Percentiles rank a stretch among this genome's conserved stretches.
Conservation (phyloP, 1,140 invertebrate genomes). For the Apis florea region DNA sequence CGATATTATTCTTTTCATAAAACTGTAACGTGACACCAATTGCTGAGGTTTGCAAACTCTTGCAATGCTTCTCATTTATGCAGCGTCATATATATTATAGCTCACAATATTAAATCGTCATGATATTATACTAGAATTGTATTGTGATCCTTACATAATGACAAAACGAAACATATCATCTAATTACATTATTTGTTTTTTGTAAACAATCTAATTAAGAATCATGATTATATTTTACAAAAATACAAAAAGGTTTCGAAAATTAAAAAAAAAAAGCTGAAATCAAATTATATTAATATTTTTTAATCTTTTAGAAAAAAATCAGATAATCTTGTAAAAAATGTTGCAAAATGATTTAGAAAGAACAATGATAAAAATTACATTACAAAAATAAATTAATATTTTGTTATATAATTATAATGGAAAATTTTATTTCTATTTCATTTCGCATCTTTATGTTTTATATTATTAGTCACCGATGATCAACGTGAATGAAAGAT, state of each 20-base stretch:
- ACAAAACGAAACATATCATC: constrained; percentile 37
- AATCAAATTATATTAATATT: background rate
- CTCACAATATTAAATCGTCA: constrained; percentile 56
- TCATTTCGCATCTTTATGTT: no score
- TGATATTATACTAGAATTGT: constrained; percentile 56
- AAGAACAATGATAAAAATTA: no score
- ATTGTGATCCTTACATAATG: constrained; percentile 66
- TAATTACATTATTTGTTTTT: constrained; percentile 65
- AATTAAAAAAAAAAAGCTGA: background rate
- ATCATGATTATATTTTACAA: background rate
- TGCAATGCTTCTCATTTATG: constrained; percentile 46
- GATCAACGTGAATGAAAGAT: background rate
- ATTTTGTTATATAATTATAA: no score
- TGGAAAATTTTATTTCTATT: no score
- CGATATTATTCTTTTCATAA: background rate
- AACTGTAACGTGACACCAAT: constrained; percentile 44
- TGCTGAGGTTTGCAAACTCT: constrained; percentile 33
- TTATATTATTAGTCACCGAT: no score
- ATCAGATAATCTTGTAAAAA: no score
- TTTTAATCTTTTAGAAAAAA: background rate
- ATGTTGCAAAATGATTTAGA: no score
- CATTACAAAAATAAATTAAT: no score
- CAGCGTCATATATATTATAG: constrained; percentile 41
- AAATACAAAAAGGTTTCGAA: background rate
- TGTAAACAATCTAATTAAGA: constrained; percentile 35